Evolutionary conservation across 1,140 invertebrate genomes (phyloP), one percentile per base, ranked within the genome.

Genomic region (Drosophila sp.): DNA sequence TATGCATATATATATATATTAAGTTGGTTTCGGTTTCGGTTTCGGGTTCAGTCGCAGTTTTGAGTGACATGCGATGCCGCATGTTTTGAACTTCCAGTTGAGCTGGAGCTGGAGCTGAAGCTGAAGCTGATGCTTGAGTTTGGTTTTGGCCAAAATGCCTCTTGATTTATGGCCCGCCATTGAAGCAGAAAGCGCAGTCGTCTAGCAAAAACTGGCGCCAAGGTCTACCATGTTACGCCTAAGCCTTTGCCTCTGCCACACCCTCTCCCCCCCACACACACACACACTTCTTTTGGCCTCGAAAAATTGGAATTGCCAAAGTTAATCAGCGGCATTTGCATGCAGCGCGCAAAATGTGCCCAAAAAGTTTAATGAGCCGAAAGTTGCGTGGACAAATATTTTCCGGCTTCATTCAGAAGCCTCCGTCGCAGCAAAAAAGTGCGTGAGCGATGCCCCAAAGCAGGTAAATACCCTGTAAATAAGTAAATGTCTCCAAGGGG

Each of bases 311-410:
- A 51, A 32, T 71, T 64, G 67, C 14, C 67, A 56, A 59, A 65
- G 32, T 72, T 81, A 87, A 86, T 87, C 81, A 81, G 70, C 21
- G 45, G 45, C 78, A 86, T 86, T 86, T 86, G 82, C 81, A 86
- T 86, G 81, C 81, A 87, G 66, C 57, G 66, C 82, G 75, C 70
- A 64, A 59, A 80, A 75, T 72, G 67, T 78, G 58, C 36, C 81
- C 78, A 81, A 84, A 86, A 86, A 86, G 77, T 84, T 86, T 43
- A 59, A 76, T 56, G 57, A 64, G 70, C 61, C 59, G 54, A 80
- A 83, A 80, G 59, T 46, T 77, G 81, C 80, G 77, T 86, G 65
- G 67, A 71, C 73, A 80, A 80, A 80, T 80, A 83, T 84, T 79
- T 83, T 84, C 76, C 76, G 80, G 58, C 80, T 72, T 46, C 18